phyloP scores from a whole-genome alignment of 2,888 invertebrate species.

The Leucoma salicis region DNA sequence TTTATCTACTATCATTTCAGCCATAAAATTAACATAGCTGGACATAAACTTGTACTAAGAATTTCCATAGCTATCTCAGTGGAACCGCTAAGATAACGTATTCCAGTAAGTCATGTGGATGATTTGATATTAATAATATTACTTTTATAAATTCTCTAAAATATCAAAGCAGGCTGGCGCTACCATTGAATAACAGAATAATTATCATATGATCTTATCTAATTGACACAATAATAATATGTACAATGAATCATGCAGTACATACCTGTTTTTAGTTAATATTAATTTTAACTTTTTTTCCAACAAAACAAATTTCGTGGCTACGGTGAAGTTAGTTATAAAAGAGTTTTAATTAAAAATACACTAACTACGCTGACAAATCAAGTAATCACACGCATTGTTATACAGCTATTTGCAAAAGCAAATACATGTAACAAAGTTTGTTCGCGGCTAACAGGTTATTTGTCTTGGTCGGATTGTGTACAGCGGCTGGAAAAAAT shows the following conservation, averaged over 20 bases:
- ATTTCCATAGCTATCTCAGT: no score
- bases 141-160: not conserved
- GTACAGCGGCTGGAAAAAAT: slow-evolving; percentile 27
- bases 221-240: not conserved
- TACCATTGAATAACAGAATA: not conserved
- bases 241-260: not conserved
- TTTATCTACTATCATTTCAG: no score
- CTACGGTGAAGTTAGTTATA: slow-evolving; percentile 1
- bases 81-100: no score
- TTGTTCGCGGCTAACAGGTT: slow-evolving; percentile 39
- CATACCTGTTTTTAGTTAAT: no score
- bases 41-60: no score
- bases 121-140: no score
- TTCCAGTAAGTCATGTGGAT: no score
- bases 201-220: not conserved
- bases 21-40: no score
- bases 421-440: slow-evolving; percentile 40
- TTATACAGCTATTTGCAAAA: slow-evolving; percentile 43
- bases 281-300: no score
- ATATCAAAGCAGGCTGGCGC: not conserved
- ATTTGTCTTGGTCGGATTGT: slow-evolving; percentile 42
- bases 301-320: slow-evolving; percentile 1
- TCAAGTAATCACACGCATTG: slow-evolving; percentile 47
- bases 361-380: slow-evolving; percentile 38
- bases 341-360: slow-evolving; percentile 28